These are phyloP conservation scores for Mesochorus sp. DNA, from an alignment of 2,888 invertebrate species.

Conservation along the genomic window DNA sequence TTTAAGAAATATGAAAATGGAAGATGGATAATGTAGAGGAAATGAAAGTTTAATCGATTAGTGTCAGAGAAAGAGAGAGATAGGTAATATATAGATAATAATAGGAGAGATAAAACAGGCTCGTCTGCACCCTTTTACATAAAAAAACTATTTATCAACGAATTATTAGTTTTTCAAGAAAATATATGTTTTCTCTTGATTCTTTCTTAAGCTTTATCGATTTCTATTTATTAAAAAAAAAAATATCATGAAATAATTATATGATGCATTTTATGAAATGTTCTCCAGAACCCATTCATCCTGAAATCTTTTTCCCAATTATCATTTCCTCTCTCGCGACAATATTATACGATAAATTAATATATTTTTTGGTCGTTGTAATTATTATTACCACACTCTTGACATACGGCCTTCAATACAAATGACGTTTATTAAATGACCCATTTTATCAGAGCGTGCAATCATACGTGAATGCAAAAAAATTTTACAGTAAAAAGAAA, in stretches of 20 bases:
- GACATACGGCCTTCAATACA: not conserved
- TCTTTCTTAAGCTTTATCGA: slow-evolving; percentile 42
- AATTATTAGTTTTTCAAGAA: slow-evolving; percentile 38
- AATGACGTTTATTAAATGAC: not conserved
- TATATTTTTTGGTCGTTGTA: not conserved
- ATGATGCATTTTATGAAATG: too few relatives aligned
- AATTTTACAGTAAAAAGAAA: too few relatives aligned
- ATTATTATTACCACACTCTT: not conserved
- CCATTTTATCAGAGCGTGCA: not conserved
- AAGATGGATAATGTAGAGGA: too few relatives aligned
- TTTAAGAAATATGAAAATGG: too few relatives aligned
- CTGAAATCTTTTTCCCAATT: not conserved
- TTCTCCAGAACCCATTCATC: slow-evolving; percentile 12
- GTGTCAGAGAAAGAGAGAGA: not conserved
- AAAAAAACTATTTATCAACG: slow-evolving; percentile 47
- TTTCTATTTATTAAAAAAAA: slow-evolving; percentile 59
- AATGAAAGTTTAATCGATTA: not conserved
- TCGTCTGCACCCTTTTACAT: slow-evolving; percentile 51
- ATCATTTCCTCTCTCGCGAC: not conserved
- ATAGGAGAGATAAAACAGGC: not conserved
- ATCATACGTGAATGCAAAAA: not conserved
- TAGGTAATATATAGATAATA: slow-evolving; percentile 9
- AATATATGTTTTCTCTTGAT: slow-evolving; percentile 29
- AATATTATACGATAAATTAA: not conserved
- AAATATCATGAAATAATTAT: too few relatives aligned